These are phyloP conservation scores for Bombus ignitus DNA, from an alignment of 1,140 invertebrate species.

Conservation along the genomic window DNA sequence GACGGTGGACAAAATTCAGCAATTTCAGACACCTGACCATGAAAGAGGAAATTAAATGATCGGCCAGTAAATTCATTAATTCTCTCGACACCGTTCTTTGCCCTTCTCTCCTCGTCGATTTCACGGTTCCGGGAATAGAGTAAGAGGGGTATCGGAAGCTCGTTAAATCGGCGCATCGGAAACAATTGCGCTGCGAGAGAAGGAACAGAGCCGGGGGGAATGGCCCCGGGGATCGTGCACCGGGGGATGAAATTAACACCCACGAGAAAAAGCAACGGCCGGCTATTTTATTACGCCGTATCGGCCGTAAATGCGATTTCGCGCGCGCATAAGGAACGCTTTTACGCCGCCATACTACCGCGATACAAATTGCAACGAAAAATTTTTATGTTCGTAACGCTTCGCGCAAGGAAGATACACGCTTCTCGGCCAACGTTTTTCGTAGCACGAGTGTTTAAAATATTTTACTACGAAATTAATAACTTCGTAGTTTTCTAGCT, in stretches of 20 bases:
- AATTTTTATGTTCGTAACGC: background rate
- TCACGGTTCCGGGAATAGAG: slow-evolving; percentile 22
- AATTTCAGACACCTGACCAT: slow-evolving; percentile 57
- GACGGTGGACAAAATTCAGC: slow-evolving; percentile 32
- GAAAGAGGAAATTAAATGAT: slow-evolving; percentile 61
- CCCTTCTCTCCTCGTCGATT: slow-evolving; percentile 50
- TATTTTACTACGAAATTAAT: no score
- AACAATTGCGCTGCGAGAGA: slow-evolving; percentile 47
- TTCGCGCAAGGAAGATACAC: background rate
- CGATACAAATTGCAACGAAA: background rate
- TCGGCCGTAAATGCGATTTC: slow-evolving; percentile 20
- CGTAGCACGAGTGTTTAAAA: no score
- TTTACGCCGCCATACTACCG: background rate
- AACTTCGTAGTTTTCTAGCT: no score
- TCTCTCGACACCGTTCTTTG: slow-evolving; percentile 48
- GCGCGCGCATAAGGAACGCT: background rate
- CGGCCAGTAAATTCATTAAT: slow-evolving; percentile 67
- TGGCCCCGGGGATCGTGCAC: background rate
- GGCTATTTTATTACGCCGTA: slow-evolving; percentile 33
- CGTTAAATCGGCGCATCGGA: slow-evolving; percentile 51
- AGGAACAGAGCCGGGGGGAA: background rate
- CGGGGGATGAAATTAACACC: slow-evolving; percentile 43
- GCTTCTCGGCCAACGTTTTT: background rate
- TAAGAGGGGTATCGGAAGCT: slow-evolving; percentile 43
- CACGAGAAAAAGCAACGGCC: slow-evolving; percentile 40